A percentile compares a stretch with the other conserved stretches of the same genome.
phyloP scores from a whole-genome alignment of 1,140 invertebrate genomes.

The Drosophila rufa region DNA sequence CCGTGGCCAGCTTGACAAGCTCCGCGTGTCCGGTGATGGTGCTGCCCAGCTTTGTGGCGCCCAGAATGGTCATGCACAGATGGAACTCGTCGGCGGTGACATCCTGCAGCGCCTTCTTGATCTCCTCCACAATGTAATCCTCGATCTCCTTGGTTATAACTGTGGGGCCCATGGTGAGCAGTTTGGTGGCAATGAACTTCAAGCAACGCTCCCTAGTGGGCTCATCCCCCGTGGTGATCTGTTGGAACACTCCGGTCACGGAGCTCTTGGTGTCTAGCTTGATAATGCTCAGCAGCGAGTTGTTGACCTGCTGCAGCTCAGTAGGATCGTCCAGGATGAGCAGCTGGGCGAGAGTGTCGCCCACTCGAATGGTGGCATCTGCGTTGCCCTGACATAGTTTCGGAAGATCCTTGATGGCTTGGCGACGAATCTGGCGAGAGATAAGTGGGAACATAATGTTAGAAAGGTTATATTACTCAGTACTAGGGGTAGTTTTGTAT shows the following conservation, averaged over 20 bases:
- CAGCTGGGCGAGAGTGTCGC: conserved; percentile 96
- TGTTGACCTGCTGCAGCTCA: conserved; percentile 93
- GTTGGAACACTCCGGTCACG: conserved; percentile 93
- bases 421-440: conserved; percentile 93
- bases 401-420: conserved; percentile 97
- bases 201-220: conserved; percentile 93
- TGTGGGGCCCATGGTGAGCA: conserved; percentile 92
- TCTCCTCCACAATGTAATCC: conserved; percentile 93
- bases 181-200: conserved; percentile 93
- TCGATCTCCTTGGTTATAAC: conserved; percentile 94
- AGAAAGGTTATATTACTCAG: neutral
- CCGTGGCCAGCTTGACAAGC: conserved; percentile 93
- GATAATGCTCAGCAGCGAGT: conserved; percentile 87
- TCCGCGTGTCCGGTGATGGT: conserved; percentile 94
- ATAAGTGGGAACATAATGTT: neutral
- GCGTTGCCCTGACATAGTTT: conserved; percentile 94
- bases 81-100: conserved; percentile 97
- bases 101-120: conserved; percentile 95
- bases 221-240: conserved; percentile 92
- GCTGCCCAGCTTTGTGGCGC: conserved; percentile 91
- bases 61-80: conserved; percentile 93
- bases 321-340: conserved; percentile 93
- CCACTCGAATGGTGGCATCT: conserved; percentile 93
- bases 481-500: too few species aligned
- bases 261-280: conserved; percentile 89